Percentiles rank a stretch among this genome's conserved stretches.
These are phyloP conservation scores for Actinia equina DNA, from an alignment of 64 coral and sea anemone species.

Conservation along the genomic window DNA sequence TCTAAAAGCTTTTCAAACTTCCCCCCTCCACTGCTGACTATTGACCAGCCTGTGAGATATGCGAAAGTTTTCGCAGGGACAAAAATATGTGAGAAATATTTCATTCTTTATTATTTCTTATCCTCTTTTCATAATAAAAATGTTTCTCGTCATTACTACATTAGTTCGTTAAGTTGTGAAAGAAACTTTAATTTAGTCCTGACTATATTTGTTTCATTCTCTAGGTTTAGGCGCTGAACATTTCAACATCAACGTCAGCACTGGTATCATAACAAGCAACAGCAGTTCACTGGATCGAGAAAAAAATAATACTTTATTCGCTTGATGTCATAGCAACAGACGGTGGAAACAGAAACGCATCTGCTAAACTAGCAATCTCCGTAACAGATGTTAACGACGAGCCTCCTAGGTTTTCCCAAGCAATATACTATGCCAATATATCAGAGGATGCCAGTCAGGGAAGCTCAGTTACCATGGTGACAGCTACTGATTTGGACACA, in stretches of 20 bases:
- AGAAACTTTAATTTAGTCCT: neutral
- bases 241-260: slow-evolving; percentile 65
- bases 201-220: neutral
- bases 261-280: slow-evolving; percentile 58
- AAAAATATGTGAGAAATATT: no score
- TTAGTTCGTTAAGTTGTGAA: no score
- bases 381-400: slow-evolving; percentile 74
- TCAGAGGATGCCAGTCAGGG: slow-evolving; percentile 58
- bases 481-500: slow-evolving; percentile 66
- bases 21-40: no score
- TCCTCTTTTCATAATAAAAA: no score
- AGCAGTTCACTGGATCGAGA: slow-evolving; percentile 81
- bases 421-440: slow-evolving; percentile 58
- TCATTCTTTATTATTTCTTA: no score
- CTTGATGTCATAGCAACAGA: slow-evolving; percentile 52
- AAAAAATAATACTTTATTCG: slow-evolving; percentile 44
- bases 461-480: slow-evolving; percentile 38
- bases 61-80: no score
- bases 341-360: slow-evolving; percentile 43
- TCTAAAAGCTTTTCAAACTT: no score
- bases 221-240: slow-evolving; percentile 55
- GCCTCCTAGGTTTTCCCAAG: slow-evolving; percentile 51
- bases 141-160: no score
- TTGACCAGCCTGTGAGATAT: no score
- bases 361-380: slow-evolving; percentile 30